Evolutionary conservation across 2,797 vertebrate genomes (phyloP).

Genomic region (Sebastes iracundus): DNA sequence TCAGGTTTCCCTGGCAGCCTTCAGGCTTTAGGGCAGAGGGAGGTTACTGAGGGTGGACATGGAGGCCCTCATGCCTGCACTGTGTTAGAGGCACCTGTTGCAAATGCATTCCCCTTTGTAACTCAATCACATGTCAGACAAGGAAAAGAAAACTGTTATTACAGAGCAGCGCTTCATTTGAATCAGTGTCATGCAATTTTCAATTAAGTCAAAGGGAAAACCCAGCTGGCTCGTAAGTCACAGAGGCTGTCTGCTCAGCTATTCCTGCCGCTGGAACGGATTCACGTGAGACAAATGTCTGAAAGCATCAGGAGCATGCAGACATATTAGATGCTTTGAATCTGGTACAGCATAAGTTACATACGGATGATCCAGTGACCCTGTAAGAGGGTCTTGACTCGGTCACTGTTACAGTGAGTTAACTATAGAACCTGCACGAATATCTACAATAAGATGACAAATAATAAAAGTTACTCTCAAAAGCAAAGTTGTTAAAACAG

Average conservation of each 20-base stretch:
- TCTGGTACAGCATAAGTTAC: constrained; percentile 51
- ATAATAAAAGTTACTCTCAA: background rate
- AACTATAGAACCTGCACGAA: background rate
- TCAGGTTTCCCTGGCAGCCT: constrained; percentile 81
- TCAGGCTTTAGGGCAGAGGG: constrained; percentile 70
- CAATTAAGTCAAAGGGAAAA: constrained; percentile 61
- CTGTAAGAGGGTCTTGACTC: constrained; percentile 33
- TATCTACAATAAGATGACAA: background rate
- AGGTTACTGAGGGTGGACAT: constrained; percentile 80
- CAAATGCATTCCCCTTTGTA: constrained; percentile 82
- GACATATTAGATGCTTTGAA: constrained; percentile 57
- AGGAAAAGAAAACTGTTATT: constrained; percentile 84
- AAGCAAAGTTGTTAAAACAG: background rate
- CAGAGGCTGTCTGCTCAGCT: constrained; percentile 23
- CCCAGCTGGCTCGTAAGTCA: constrained; percentile 49
- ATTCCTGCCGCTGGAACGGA: constrained; percentile 42
- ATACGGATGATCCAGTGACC: constrained; percentile 38
- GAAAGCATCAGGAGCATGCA: constrained; percentile 49
- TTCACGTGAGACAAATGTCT: constrained; percentile 56
- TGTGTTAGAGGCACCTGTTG: constrained; percentile 84
- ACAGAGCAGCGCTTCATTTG: constrained; percentile 74
- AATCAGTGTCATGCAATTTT: constrained; percentile 75
- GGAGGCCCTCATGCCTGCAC: constrained; percentile 75
- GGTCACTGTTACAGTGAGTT: constrained; percentile 43
- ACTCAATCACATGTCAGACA: constrained; percentile 81